Evolutionary conservation across 2,113 vertebrate species (phyloP), one percentile per base, ranked within the genome.

Genomic region (Brachypodius melanocephalos): DNA sequence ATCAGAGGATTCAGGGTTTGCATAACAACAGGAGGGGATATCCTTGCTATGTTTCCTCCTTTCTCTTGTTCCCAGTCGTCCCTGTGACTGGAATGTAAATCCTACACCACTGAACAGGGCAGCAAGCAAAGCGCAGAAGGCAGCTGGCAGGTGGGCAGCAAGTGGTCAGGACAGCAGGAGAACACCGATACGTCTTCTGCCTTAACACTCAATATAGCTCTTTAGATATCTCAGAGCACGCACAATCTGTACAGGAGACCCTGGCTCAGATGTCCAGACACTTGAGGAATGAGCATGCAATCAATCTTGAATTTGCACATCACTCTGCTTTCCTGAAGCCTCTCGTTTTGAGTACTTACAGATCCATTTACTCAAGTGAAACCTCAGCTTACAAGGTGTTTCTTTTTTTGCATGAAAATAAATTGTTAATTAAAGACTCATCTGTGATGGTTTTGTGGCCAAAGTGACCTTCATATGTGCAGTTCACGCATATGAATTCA

Each of bases 1-100:
- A 58, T 89, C 74, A 82, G 58, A 88, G 32, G 71, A 85, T 62
- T 26, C 32, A 77, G 49, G 20, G 66, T 89, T 95, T 91, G 69
- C 66, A 26, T 88, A 96, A 92, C 76, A 93, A 72, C 71, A n/a
- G 63, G 42, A 91, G 48, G 16, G 45, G 54, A 14, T 89, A 91
- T 79, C 62, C 81, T 91, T 89, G 62, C 52, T 89, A 46, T 82
- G 36, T 66, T 92, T 88, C 81, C 71, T 95, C 16, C 22, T 89
- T 91, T 85, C 91, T 95, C 77, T 43, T 85, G 32, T 89, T 96
- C n/a, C 61, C 62, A 72, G 65, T 24, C 36, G 9, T 87, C n/a
- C 32, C 19, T 76, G 26, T 21, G 42, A n/a, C 85, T 91, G 74
- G 87, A 91, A 96, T 93, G 91, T 43, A 73, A 91, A 94, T 76